Conservation (phyloP, 2,888 invertebrate genomes). For the Ormyrus pomaceus region DNA sequence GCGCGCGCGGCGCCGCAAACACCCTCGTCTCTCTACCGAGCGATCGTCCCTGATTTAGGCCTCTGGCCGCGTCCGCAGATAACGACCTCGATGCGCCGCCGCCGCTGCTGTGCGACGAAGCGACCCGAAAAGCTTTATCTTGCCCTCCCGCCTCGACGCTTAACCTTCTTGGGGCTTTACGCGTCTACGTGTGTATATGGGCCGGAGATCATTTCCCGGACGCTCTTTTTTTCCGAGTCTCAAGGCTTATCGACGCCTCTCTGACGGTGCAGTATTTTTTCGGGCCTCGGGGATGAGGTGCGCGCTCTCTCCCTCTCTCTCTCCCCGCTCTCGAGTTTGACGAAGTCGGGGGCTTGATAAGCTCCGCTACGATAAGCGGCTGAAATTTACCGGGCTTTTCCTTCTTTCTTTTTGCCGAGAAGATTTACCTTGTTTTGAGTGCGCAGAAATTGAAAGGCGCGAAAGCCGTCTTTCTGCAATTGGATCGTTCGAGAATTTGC, state of each 20-base stretch:
- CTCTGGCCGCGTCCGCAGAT: constrained; percentile 69
- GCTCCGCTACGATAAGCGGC: no score
- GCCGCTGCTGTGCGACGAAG: constrained; percentile 59
- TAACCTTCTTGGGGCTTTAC: constrained; percentile 59
- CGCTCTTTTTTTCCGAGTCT: neutral
- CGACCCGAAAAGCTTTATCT: constrained; percentile 71
- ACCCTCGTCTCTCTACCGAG: constrained; percentile 57
- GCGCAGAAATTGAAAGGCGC: no score
- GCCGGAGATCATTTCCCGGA: constrained; percentile 24
- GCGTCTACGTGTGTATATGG: neutral
- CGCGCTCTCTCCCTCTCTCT: no score
- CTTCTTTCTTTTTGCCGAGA: no score
- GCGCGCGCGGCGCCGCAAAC: constrained; percentile 63
- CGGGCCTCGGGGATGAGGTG: neutral
- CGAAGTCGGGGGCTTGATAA: no score
- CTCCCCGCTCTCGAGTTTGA: no score
- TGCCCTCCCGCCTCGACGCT: constrained; percentile 55
- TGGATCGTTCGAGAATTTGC: no score
- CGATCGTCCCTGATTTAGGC: constrained; percentile 71
- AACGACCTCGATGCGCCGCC: constrained; percentile 68
- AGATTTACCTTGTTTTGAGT: no score
- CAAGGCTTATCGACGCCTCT: neutral
- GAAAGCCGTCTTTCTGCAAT: no score
- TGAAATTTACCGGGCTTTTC: no score
- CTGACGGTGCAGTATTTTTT: constrained; percentile 10